A percentile compares a stretch with the other conserved stretches of the same genome.
Conservation (phyloP, 2,797 vertebrate genomes). For the Falco rusticolus region DNA sequence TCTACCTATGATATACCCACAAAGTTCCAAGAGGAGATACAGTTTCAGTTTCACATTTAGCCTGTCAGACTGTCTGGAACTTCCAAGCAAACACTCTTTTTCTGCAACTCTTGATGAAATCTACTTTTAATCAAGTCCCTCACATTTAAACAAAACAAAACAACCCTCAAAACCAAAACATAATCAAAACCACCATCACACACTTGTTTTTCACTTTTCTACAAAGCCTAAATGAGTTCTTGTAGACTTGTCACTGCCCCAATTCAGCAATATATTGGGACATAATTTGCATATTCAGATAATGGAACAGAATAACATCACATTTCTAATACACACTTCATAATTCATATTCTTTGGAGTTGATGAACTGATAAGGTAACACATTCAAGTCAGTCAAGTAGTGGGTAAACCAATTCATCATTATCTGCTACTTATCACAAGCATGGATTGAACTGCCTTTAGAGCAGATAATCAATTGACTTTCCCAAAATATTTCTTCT, state of each 20-base stretch:
- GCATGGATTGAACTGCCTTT: neutral
- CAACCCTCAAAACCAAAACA: neutral
- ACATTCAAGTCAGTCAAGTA: neutral
- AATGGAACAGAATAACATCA: neutral
- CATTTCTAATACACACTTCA: neutral
- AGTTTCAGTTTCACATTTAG: no score
- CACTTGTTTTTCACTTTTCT: neutral
- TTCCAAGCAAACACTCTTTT: neutral
- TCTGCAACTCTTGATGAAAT: neutral
- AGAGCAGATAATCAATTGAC: neutral
- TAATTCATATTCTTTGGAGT: neutral
- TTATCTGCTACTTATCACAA: neutral
- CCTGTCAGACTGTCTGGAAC: neutral
- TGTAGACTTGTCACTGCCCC: neutral
- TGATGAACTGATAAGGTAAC: neutral
- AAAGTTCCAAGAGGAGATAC: no score
- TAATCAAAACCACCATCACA: neutral
- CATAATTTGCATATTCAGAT: neutral
- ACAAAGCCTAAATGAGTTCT: neutral
- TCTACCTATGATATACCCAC: no score
- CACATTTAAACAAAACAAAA: neutral
- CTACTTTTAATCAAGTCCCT: neutral
- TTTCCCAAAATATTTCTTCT: conserved; percentile 6
- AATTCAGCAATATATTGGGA: neutral
- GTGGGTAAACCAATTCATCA: neutral